A percentile compares a stretch with the other conserved stretches of the same genome.
Conservation (phyloP, 2,797 vertebrate species). For the Sebastes umbrosus region DNA sequence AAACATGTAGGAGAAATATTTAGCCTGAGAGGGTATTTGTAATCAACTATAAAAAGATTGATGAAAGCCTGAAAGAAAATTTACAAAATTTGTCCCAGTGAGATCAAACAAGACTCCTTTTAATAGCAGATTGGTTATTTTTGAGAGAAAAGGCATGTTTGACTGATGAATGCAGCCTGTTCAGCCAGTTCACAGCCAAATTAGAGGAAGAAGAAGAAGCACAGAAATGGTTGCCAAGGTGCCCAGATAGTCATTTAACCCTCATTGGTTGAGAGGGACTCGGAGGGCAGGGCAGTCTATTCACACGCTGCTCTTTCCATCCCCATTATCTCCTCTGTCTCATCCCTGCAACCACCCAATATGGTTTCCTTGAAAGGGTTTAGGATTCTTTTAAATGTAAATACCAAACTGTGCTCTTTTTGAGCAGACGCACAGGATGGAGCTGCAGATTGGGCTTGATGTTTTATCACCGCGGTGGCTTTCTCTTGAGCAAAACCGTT, state of each 20-base stretch:
- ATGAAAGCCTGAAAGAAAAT: neutral
- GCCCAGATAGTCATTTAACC: constrained; percentile 77
- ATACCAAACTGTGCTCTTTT: constrained; percentile 67
- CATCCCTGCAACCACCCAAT: constrained; percentile 59
- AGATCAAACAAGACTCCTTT: neutral
- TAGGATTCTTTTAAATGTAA: constrained; percentile 70
- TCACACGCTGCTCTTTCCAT: constrained; percentile 72
- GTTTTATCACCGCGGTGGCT: constrained; percentile 46
- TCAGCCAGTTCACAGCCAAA: constrained; percentile 48
- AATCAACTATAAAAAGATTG: neutral
- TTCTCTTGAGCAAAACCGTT: constrained; percentile 45
- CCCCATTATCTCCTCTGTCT: constrained; percentile 67
- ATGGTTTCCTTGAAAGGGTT: constrained; percentile 57
- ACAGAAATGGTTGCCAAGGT: constrained; percentile 77
- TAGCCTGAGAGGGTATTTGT: neutral
- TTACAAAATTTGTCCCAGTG: neutral
- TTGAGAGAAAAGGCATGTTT: constrained; percentile 20
- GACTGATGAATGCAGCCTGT: constrained; percentile 32
- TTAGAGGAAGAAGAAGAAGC: constrained; percentile 48
- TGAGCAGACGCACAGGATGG: constrained; percentile 40
- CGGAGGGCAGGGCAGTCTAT: constrained; percentile 68
- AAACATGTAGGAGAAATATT: constrained; percentile 3
- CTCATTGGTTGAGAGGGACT: constrained; percentile 69
- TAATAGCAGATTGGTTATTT: constrained; percentile 6
- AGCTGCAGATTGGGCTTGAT: constrained; percentile 59